Conservation (phyloP, 2,113 vertebrate genomes). For the Oceanites oceanicus region DNA sequence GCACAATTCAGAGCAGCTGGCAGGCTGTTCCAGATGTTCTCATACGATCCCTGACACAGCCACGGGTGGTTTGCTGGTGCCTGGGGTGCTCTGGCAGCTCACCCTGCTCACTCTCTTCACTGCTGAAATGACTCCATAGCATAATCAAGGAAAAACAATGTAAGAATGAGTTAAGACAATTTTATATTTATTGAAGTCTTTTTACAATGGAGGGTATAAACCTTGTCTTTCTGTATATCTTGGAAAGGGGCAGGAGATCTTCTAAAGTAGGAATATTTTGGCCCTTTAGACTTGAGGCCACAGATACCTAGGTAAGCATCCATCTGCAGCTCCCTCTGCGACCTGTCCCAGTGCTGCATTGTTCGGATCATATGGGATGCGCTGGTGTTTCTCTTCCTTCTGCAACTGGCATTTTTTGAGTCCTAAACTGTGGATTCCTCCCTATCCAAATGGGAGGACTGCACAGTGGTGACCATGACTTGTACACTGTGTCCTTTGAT, state of each 20-base stretch:
- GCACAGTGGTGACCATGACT: neutral
- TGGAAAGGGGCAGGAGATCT: neutral
- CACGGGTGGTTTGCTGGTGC: neutral
- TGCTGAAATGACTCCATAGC: neutral
- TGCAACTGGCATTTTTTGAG: neutral
- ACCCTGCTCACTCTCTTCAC: neutral
- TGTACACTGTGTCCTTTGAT: neutral
- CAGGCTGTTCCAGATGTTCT: neutral
- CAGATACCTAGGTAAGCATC: neutral
- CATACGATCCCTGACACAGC: neutral
- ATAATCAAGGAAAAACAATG: neutral
- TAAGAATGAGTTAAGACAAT: neutral
- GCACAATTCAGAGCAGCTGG: neutral
- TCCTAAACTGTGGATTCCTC: neutral
- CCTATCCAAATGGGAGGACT: neutral
- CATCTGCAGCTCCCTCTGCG: neutral
- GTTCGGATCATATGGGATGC: rapidly evolving
- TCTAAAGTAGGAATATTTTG: neutral
- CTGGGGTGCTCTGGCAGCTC: neutral
- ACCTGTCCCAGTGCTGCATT: neutral
- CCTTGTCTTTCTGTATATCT: neutral
- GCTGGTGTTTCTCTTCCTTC: neutral
- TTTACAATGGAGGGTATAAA: neutral
- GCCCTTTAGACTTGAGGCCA: neutral
- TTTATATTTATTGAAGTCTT: neutral